Base-by-base conservation (phyloP, 2,113 vertebrate species). In the Alces alces region DNA sequence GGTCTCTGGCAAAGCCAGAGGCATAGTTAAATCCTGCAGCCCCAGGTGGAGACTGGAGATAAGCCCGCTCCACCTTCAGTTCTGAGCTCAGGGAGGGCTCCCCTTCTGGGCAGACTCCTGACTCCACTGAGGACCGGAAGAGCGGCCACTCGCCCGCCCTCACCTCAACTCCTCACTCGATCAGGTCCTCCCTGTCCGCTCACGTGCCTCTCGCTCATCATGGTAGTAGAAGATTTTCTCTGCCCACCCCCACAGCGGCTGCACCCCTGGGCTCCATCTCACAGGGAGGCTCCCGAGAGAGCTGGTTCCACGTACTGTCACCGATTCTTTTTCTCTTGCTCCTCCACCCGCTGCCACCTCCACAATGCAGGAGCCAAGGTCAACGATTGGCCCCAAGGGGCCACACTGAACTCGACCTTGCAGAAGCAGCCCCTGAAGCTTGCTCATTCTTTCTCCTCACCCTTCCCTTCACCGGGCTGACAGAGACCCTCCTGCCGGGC, bases 141-240 rank as follows among this genome's bases (percentile, higher is more conserved):
- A 66, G 25, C 1, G 8, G 61, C n/a, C n/a, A 27, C 93, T 28
- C 1, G 4, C 21, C 87, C 9, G 0, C 39, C 23, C 47, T 79
- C 30, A 6, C 2, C 80, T 70, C 50, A 30, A 13, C 21, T n/a
- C 33, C 10, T n/a, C 36, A 15, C 55, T 45, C 7, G 21, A 12
- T 2, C 2, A 14, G 27, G 5, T 23, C 27, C 6, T 15, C 50
- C 17, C 45, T 16, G 2, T 39, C 25, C 1, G 50, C 55, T 39
- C 10, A 12, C 11, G 5, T 2, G 1, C 84, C n/a, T 30, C 33
- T 28, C 0, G 0, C 39, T 33, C 4, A 4, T 30, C 50, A 19
- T 4, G 25, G 17, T 45, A 83, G 60, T 1, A 36, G n/a, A n/a
- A n/a, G 47, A 7, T 21, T 14, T 78, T 36, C 7, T 7, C n/a